A percentile compares a stretch with the other conserved stretches of the same genome.
Evolutionary conservation across 2,888 invertebrate genomes (phyloP).

Genomic region (Caenorhabditis plicata): DNA sequence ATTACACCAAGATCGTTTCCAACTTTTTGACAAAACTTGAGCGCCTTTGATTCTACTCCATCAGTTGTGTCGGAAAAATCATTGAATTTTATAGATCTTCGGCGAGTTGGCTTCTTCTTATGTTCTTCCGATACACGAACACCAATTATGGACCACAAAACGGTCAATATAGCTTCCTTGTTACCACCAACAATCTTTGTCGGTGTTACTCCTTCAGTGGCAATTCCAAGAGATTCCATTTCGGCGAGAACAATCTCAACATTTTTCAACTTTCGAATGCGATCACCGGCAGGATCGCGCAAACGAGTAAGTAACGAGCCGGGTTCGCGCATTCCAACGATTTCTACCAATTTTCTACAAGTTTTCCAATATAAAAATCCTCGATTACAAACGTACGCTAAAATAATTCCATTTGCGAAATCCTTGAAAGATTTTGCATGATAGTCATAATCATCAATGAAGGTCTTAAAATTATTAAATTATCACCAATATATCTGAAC

Average conservation of each 20-base stretch:
- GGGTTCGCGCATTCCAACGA: conserved; percentile 11
- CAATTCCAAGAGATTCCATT: conserved; percentile 8
- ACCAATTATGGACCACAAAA: conserved; percentile 37
- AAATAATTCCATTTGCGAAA: conserved; percentile 36
- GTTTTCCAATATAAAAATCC: not conserved
- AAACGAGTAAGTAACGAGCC: conserved; percentile 12
- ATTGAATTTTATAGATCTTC: conserved; percentile 9
- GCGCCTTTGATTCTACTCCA: conserved; percentile 6
- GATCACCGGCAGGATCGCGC: conserved; percentile 39
- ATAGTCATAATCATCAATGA: conserved; percentile 41
- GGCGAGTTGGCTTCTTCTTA: not conserved
- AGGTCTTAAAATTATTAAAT: no score
- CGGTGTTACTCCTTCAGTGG: conserved; percentile 14
- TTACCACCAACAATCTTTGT: conserved; percentile 31
- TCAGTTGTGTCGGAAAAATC: no score
- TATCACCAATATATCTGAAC: no score
- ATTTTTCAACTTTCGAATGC: conserved; percentile 41
- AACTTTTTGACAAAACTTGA: conserved; percentile 6
- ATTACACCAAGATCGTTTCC: conserved; percentile 8
- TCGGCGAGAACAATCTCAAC: conserved; percentile 28
- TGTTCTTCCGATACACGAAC: conserved; percentile 22
- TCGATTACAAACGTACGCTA: conserved; percentile 20
- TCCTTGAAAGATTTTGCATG: conserved; percentile 20
- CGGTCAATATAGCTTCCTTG: conserved; percentile 22
- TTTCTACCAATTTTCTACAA: conserved; percentile 27